These are phyloP conservation scores for Neuroterus valhalla DNA, from an alignment of 1,140 invertebrate genomes.

Conservation along the genomic window DNA sequence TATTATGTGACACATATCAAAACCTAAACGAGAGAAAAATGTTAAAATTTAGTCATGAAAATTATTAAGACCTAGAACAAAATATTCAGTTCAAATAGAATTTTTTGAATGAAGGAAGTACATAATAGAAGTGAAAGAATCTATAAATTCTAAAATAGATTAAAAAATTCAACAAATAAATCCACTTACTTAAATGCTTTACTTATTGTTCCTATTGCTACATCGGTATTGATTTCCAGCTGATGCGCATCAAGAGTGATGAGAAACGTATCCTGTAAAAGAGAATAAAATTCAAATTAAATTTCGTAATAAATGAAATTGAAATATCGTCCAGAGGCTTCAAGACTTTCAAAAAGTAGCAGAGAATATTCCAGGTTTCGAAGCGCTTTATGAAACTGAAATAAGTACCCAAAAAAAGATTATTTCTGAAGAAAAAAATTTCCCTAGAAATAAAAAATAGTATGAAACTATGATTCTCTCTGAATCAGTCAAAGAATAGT, in stretches of 20 bases:
- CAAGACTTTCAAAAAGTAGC: too few species aligned
- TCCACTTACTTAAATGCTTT: slow-evolving; percentile 85
- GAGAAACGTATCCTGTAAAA: slow-evolving; percentile 85
- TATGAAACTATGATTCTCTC: too few species aligned
- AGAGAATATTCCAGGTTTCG: too few species aligned
- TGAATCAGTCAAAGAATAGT: too few species aligned
- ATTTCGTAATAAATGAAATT: slow-evolving; percentile 32
- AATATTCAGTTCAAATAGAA: slow-evolving; percentile 21
- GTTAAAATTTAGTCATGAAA: slow-evolving; percentile 30
- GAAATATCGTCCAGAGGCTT: too few species aligned
- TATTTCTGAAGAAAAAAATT: background rate
- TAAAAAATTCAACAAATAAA: too few species aligned
- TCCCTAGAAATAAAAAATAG: too few species aligned
- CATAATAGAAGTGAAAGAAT: slow-evolving; percentile 15
- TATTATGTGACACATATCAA: background rate
- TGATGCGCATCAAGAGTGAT: slow-evolving; percentile 84
- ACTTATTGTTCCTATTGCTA: slow-evolving; percentile 87
- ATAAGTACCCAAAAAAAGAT: too few species aligned
- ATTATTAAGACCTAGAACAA: slow-evolving; percentile 6
- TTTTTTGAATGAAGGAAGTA: background rate
- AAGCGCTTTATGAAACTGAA: too few species aligned
- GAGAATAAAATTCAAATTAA: slow-evolving; percentile 39
- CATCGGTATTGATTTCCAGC: slow-evolving; percentile 89
- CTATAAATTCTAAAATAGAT: slow-evolving; percentile 16
- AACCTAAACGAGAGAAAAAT: slow-evolving; percentile 22